Base-by-base conservation (phyloP, 2,797 vertebrate genomes). In the Paedocypris micromegethes region DNA sequence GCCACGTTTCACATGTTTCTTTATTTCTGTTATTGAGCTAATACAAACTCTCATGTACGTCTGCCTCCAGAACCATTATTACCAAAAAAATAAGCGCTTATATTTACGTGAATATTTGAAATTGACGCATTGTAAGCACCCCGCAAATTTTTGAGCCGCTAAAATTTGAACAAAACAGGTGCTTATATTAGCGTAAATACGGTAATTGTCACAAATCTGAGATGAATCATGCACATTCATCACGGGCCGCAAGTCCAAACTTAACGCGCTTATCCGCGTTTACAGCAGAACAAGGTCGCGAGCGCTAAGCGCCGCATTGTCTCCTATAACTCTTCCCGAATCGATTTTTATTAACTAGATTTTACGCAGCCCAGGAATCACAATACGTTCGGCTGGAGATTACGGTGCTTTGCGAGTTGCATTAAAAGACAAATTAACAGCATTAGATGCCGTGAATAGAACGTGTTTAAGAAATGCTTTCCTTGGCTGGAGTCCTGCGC, bases 131-230 rank as follows among this genome's bases (percentile, higher is more conserved):
- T 23, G 1, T 23, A 23, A 23, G 23, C 23, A 23, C 23, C 1
- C 1, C 1, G 23, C 23, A 23, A 23, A 1, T 23, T 23, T 23
- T 23, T 23, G 23, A 23, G 23, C 23, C 23, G 23, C 23, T 23
- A 23, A 23, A 23, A 23, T 23, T 23, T 23, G 23, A 23, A 23
- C 23, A 23, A 23, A 23, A 23, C 23, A 1, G 23, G 23, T 23
- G 23, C 23, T 23, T 23, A 23, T 23, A 23, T 23, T 23, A 1
- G 23, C 1, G 23, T 23, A 23, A 23, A 23, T 23, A 23, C 23
- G 58, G 66, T 72, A 56, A 74, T 75, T 55, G 70, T 61, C 49
- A 63, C 43, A 56, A 43, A 71, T 68, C 43, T 70, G 8, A 50
- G 50, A 52, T 64, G 65, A 70, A 62, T 58, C 45, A 64, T 64